phyloP scores from a whole-genome alignment of 2,797 vertebrate species.

The Scolopax rusticola region DNA sequence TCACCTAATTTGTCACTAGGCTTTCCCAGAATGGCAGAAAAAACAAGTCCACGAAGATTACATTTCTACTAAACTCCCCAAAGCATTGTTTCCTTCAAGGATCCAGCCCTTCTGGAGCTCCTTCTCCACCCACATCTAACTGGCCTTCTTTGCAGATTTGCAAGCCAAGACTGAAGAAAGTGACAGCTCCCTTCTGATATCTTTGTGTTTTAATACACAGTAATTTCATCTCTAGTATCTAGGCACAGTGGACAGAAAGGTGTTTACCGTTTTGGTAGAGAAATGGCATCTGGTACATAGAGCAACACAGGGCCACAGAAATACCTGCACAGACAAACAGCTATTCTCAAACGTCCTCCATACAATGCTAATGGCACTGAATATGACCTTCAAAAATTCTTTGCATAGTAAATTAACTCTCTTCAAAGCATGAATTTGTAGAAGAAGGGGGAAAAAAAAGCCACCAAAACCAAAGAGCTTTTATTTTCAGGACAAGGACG shows the following conservation, averaged over 20 bases:
- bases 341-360: neutral
- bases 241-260: neutral
- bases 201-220: neutral
- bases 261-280: neutral
- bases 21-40: neutral
- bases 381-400: conserved; percentile 18
- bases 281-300: neutral
- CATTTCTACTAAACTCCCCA: neutral
- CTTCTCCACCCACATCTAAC: neutral
- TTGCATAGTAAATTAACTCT: conserved; percentile 5
- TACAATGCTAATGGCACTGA: neutral
- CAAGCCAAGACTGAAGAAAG: neutral
- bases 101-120: neutral
- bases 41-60: neutral
- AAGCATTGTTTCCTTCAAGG: neutral
- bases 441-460: fast-evolving
- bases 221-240: neutral
- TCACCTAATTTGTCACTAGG: neutral
- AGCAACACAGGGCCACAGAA: neutral
- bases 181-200: neutral
- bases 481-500: neutral
- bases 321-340: neutral
- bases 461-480: neutral
- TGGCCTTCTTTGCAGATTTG: neutral
- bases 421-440: neutral